These are phyloP conservation scores for Ichneumoninae sp. DNA, from an alignment of 2,888 invertebrate species.

Conservation along the genomic window DNA sequence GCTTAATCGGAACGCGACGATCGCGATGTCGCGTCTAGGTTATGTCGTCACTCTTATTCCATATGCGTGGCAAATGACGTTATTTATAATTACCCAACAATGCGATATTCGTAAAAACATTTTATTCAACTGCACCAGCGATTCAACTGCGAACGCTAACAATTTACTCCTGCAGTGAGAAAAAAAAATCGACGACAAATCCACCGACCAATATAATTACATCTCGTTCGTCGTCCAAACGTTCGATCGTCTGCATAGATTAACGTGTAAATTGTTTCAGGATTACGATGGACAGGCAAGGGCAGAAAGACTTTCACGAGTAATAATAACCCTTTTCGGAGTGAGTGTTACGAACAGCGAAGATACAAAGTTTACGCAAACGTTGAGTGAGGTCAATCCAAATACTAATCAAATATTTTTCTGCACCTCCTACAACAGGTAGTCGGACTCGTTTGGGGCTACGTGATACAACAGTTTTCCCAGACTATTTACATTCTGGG, in stretches of 20 bases:
- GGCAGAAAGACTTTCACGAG: constrained; percentile 95
- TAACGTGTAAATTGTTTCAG: constrained; percentile 83
- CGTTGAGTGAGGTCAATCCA: not conserved
- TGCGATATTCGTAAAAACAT: not conserved
- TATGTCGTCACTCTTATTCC: constrained; percentile 50
- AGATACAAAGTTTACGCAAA: not conserved
- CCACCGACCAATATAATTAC: not conserved
- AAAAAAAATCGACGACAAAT: not conserved
- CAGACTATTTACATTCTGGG: constrained; percentile 97
- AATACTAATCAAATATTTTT: not conserved
- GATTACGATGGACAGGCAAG: constrained; percentile 96
- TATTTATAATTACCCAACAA: not conserved
- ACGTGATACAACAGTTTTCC: constrained; percentile 97
- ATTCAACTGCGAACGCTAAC: not conserved
- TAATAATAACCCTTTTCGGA: constrained; percentile 96
- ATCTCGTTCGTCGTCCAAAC: not conserved
- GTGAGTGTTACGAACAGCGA: constrained; percentile 83
- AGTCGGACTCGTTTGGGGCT: constrained; percentile 96
- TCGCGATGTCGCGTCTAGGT: constrained; percentile 52
- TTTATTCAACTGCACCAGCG: not conserved
- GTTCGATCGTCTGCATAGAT: not conserved
- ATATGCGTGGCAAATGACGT: constrained; percentile 38
- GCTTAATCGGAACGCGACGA: not conserved
- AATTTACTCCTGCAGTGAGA: not conserved
- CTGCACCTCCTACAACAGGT: constrained; percentile 83